Percentiles rank a stretch among this genome's conserved stretches.
These are phyloP conservation scores for Plemyria rubiginata DNA, from an alignment of 2,888 invertebrate species.

Conservation along the genomic window DNA sequence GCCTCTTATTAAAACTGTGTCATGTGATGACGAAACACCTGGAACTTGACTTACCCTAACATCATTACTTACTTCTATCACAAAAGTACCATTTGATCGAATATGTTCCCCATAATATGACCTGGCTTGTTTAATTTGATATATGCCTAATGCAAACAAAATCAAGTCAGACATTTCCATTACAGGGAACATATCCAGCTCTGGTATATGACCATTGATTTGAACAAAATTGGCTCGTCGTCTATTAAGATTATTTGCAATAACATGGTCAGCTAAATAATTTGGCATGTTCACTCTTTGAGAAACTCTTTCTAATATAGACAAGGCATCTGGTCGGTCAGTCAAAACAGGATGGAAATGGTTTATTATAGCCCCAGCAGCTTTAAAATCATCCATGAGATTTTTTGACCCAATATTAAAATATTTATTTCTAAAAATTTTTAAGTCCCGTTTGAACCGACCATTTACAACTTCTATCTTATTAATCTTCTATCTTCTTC, in stretches of 20 bases:
- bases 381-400: background rate
- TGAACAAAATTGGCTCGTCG: background rate
- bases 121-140: conserved; percentile 20
- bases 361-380: background rate
- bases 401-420: background rate
- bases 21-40: no score
- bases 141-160: background rate
- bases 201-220: background rate
- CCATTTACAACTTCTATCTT: background rate
- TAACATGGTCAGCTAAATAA: background rate
- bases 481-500: background rate
- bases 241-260: background rate
- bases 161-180: background rate
- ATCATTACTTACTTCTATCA: background rate
- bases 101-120: background rate
- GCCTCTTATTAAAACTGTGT: no score
- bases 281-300: background rate
- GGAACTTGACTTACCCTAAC: no score
- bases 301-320: background rate
- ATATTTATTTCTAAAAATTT: background rate
- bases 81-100: background rate
- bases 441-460: background rate
- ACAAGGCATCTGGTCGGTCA: background rate
- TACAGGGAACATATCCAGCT: background rate
- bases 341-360: background rate